These are phyloP conservation scores for Peromyscus polionotus DNA, from an alignment of 2,113 vertebrate genomes.

Conservation along the genomic window DNA sequence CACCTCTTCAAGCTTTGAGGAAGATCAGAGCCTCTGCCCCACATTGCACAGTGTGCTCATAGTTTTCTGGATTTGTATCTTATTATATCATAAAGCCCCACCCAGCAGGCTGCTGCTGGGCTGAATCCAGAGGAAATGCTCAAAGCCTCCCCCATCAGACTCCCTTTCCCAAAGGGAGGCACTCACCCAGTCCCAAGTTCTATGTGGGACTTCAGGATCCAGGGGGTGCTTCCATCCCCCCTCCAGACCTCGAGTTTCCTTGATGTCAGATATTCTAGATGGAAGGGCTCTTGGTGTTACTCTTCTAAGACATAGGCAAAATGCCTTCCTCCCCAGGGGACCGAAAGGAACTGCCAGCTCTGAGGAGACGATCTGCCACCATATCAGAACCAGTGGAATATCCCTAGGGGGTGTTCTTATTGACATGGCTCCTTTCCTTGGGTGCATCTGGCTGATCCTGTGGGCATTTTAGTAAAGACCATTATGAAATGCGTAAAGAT, in stretches of 20 bases:
- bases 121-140: background rate
- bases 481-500: background rate
- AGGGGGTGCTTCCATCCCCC: rapidly evolving
- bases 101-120: background rate
- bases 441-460: rapidly evolving
- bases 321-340: background rate
- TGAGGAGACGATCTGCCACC: background rate
- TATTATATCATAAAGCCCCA: background rate
- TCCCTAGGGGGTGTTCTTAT: background rate
- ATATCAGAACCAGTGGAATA: rapidly evolving
- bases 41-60: background rate
- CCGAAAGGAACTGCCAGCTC: background rate
- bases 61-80: background rate
- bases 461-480: background rate
- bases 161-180: background rate
- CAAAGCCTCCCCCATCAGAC: background rate
- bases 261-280: background rate
- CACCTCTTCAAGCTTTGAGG: background rate
- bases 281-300: background rate
- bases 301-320: background rate
- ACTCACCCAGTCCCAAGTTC: background rate
- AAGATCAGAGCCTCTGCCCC: background rate
- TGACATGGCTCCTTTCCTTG: background rate
- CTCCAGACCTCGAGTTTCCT: background rate
- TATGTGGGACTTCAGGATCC: background rate